phyloP scores from a whole-genome alignment of 1,140 invertebrate species.

The Andricus grossulariae region DNA sequence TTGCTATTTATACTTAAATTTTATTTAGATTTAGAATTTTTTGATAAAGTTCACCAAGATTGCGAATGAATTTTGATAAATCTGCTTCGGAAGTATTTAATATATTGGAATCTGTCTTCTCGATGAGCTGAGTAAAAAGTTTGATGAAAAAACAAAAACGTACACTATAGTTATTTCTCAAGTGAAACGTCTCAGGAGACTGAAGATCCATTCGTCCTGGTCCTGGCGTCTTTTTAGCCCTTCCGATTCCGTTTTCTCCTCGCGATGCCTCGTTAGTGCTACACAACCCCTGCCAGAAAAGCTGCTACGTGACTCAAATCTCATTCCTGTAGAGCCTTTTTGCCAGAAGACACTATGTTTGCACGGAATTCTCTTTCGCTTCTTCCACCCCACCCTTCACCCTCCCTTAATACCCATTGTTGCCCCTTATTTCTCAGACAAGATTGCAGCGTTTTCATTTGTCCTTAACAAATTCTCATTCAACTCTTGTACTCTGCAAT shows the following conservation, averaged over 20 bases:
- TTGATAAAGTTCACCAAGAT: neutral
- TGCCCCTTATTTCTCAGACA: neutral
- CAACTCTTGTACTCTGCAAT: too few species aligned
- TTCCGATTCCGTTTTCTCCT: constrained; percentile 58
- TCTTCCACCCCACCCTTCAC: constrained; percentile 8
- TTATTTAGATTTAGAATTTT: too few species aligned
- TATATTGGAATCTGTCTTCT: constrained; percentile 17
- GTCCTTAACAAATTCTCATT: too few species aligned
- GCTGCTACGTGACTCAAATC: constrained; percentile 73
- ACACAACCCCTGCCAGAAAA: constrained; percentile 61
- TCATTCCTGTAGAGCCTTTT: constrained; percentile 58
- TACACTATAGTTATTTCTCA: constrained; percentile 37
- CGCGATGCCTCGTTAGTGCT: constrained; percentile 66
- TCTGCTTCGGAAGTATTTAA: constrained; percentile 14
- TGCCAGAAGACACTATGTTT: constrained; percentile 58
- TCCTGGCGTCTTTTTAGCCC: constrained; percentile 46
- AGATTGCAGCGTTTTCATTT: neutral
- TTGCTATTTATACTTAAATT: too few species aligned
- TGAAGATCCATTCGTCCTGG: constrained; percentile 44
- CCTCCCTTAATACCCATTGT: constrained; percentile 31
- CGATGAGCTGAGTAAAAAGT: neutral
- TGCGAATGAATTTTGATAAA: neutral
- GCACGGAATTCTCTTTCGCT: constrained; percentile 49
- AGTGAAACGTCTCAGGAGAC: constrained; percentile 54
- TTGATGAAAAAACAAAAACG: constrained; percentile 48